A percentile compares a stretch with the other conserved stretches of the same genome.
These are phyloP conservation scores for Acanthornis magna DNA, from an alignment of 2,797 vertebrate genomes.

Conservation along the genomic window DNA sequence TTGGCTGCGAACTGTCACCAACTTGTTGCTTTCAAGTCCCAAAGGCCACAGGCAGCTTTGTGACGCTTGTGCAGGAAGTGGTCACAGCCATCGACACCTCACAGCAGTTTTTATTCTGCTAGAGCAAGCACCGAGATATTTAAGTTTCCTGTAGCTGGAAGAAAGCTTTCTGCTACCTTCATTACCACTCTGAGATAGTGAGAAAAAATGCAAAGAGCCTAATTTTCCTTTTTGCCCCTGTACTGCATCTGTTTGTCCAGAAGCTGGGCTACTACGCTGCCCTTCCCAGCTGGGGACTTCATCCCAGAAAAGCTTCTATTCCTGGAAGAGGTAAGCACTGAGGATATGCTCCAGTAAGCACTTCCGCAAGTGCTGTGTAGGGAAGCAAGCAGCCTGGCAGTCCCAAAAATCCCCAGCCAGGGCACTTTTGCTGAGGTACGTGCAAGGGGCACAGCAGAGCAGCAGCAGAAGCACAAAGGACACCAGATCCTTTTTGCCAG, in stretches of 20 bases:
- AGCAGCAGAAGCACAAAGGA: neutral
- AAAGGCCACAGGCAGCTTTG: neutral
- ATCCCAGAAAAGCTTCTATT: neutral
- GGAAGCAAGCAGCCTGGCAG: neutral
- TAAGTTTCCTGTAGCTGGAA: neutral
- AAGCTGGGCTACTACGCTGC: neutral
- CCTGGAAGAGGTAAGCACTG: neutral
- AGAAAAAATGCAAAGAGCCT: neutral
- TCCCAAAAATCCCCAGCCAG: neutral
- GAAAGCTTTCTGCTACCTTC: neutral
- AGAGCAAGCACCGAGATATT: neutral
- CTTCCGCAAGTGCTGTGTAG: neutral
- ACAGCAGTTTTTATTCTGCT: neutral
- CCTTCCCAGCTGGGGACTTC: neutral
- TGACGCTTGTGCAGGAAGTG: neutral
- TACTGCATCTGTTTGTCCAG: neutral
- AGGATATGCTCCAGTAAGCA: fast-evolving
- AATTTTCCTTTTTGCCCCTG: neutral
- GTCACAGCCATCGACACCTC: neutral
- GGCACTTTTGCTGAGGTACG: neutral
- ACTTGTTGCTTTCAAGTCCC: neutral
- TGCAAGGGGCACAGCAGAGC: neutral
- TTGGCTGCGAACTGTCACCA: neutral
- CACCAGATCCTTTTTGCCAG: neutral
- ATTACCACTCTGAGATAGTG: neutral